Conservation (phyloP, 1,140 invertebrate genomes). For the Achatina immaculata region DNA sequence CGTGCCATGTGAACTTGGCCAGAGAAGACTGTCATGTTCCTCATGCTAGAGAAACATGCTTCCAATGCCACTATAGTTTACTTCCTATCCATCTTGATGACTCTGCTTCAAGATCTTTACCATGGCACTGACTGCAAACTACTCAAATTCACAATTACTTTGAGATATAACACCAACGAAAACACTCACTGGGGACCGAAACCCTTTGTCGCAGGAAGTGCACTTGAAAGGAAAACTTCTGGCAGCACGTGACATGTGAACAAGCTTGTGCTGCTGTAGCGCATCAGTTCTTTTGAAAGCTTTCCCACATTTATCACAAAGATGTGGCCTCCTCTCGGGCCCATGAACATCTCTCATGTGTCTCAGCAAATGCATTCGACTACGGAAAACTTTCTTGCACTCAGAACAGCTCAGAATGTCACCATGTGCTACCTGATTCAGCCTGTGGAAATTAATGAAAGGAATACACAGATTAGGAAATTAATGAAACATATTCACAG, state of each 20-base stretch:
- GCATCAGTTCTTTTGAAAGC: slow-evolving; percentile 71
- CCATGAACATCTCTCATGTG: slow-evolving; percentile 70
- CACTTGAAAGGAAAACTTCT: slow-evolving; percentile 60
- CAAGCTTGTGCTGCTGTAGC: slow-evolving; percentile 66
- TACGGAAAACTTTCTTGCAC: slow-evolving; percentile 46
- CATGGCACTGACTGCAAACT: too few species aligned
- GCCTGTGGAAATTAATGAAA: slow-evolving; percentile 8
- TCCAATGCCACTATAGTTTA: too few species aligned
- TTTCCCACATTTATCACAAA: slow-evolving; percentile 72
- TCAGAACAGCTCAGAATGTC: slow-evolving; percentile 42
- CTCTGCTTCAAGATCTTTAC: too few species aligned
- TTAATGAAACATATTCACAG: not conserved
- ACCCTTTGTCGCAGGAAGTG: slow-evolving; percentile 67
- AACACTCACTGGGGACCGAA: slow-evolving; percentile 66
- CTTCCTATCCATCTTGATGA: too few species aligned
- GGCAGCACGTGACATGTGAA: slow-evolving; percentile 56
- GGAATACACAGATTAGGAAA: not conserved
- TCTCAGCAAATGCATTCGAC: slow-evolving; percentile 68
- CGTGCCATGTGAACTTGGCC: too few species aligned
- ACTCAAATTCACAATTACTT: too few species aligned
- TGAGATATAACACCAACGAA: not conserved
- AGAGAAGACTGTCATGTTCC: too few species aligned
- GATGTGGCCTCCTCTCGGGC: slow-evolving; percentile 64
- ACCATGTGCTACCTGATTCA: slow-evolving; percentile 22
- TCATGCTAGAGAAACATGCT: too few species aligned